Conservation (phyloP, 2,888 invertebrate species). For the Colostygia pectinataria region DNA sequence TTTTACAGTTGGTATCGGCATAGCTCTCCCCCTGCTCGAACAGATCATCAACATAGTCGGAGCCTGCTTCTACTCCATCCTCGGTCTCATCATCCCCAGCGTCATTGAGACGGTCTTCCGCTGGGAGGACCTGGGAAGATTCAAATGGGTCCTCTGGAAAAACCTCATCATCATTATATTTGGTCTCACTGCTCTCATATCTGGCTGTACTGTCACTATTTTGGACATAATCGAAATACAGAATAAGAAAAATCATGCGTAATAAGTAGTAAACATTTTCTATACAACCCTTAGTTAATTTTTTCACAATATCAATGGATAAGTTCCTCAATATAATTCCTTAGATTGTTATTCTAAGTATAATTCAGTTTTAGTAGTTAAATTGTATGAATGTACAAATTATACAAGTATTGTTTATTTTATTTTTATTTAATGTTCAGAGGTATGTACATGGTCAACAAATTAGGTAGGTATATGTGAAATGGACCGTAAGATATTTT, state of each 20-base stretch:
- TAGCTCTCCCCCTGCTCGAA: constrained; percentile 75
- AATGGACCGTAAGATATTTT: too few species aligned
- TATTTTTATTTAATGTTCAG: too few species aligned
- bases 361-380: too few species aligned
- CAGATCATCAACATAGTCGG: constrained; percentile 78
- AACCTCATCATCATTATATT: constrained; percentile 84
- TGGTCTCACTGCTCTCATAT: constrained; percentile 84
- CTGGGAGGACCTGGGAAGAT: constrained; percentile 86
- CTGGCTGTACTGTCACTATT: constrained; percentile 82
- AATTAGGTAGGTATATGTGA: too few species aligned
- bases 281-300: too few species aligned
- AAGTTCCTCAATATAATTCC: too few species aligned
- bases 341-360: too few species aligned
- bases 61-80: constrained; percentile 85
- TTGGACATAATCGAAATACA: constrained; percentile 65
- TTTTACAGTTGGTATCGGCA: constrained; percentile 66
- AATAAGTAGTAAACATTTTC: background rate
- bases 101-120: constrained; percentile 87
- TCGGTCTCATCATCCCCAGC: constrained; percentile 89
- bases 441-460: too few species aligned
- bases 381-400: too few species aligned
- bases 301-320: too few species aligned
- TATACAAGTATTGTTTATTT: too few species aligned
- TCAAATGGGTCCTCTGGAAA: constrained; percentile 87
- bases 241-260: constrained; percentile 33